phyloP scores from a whole-genome alignment of 1,140 invertebrate species.

The Drosophila saltans region DNA sequence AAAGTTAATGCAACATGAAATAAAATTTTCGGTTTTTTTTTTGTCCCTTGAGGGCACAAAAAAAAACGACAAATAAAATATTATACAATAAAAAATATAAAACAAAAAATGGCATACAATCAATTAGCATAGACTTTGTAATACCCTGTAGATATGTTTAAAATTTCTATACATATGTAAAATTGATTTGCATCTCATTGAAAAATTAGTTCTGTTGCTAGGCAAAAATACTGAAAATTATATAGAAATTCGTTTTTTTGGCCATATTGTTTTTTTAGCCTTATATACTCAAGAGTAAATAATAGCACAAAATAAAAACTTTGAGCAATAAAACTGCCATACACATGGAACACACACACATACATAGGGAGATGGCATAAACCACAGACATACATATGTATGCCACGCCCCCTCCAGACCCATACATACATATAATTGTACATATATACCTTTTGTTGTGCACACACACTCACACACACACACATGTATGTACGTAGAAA shows the following conservation, averaged over 20 bases:
- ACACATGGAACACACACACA: slow-evolving; percentile 46
- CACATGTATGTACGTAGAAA: slow-evolving; percentile 38
- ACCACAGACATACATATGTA: slow-evolving; percentile 63
- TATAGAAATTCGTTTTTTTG: neutral
- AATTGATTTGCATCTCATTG: too few relatives aligned
- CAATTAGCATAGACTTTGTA: neutral
- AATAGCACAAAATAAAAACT: slow-evolving; percentile 9
- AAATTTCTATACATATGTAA: too few relatives aligned
- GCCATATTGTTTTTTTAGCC: neutral
- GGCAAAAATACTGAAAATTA: too few relatives aligned
- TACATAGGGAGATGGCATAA: slow-evolving; percentile 44
- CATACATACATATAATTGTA: slow-evolving; percentile 5
- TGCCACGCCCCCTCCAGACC: slow-evolving; percentile 58
- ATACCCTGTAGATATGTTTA: neutral
- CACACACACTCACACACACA: slow-evolving; percentile 34
- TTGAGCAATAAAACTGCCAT: slow-evolving; percentile 71
- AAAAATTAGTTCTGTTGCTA: neutral
- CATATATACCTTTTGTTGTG: neutral
- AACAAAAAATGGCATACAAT: slow-evolving; percentile 32
- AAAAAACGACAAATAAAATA: slow-evolving; percentile 56
- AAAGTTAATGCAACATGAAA: slow-evolving; percentile 78
- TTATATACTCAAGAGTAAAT: neutral
- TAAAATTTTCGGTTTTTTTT: slow-evolving; percentile 66
- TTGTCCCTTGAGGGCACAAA: slow-evolving; percentile 45
- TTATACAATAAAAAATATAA: slow-evolving; percentile 53